phyloP scores from a whole-genome alignment of 92 coral and sea anemone genomes.

The Phenganax marumi region DNA sequence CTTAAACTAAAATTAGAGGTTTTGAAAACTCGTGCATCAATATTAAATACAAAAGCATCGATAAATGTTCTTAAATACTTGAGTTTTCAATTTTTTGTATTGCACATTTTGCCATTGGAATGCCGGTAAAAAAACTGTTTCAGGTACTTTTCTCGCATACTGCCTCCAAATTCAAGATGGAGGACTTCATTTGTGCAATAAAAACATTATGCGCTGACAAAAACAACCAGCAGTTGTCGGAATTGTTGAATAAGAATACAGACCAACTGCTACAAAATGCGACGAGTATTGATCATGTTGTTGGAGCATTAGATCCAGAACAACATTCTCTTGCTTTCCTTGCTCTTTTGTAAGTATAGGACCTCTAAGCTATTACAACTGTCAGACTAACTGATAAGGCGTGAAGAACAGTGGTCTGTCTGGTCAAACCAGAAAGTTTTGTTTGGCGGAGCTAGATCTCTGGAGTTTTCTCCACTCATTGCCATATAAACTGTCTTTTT shows the following conservation, averaged over 20 bases:
- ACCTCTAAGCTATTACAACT: background rate
- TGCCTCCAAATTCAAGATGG: conserved; percentile 70
- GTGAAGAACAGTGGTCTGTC: too few relatives aligned
- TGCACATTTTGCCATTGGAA: background rate
- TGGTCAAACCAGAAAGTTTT: too few relatives aligned
- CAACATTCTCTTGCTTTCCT: conserved; percentile 95
- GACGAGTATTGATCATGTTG: conserved; percentile 84
- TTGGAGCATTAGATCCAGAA: conserved; percentile 94
- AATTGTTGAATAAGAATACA: conserved; percentile 81
- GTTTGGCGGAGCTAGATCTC: too few relatives aligned
- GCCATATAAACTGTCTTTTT: background rate
- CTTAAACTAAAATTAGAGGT: too few relatives aligned
- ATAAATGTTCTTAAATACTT: too few relatives aligned
- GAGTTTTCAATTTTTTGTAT: too few relatives aligned
- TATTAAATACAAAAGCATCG: too few relatives aligned
- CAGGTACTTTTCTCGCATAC: background rate
- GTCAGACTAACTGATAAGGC: background rate
- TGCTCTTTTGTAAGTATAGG: conserved; percentile 81
- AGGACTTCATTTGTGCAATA: conserved; percentile 90
- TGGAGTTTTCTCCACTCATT: background rate
- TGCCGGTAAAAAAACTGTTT: background rate
- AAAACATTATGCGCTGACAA: conserved; percentile 96
- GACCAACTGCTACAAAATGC: conserved; percentile 80
- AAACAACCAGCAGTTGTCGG: conserved; percentile 80
- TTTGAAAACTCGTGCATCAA: too few relatives aligned